Conservation (phyloP, 37 sponge, comb jelly and placozoan species). For the Ianthella basta region DNA sequence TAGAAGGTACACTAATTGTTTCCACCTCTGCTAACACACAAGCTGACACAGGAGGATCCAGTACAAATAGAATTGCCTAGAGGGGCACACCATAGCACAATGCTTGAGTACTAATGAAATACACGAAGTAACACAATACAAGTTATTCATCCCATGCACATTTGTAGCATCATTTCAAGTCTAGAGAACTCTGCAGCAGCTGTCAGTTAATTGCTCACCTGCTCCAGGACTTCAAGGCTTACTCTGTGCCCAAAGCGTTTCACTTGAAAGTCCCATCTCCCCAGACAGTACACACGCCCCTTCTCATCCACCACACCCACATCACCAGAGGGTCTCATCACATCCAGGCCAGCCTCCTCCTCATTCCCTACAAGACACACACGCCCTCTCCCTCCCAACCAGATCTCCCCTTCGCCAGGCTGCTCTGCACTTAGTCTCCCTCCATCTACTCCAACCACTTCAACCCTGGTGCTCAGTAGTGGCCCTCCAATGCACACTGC, state of each 20-base stretch:
- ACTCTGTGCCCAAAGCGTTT: slow-evolving; percentile 82
- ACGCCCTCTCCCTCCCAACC: slow-evolving; percentile 78
- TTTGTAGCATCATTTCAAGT: too few relatives aligned
- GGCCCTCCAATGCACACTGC: slow-evolving; percentile 75
- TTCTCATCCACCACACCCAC: slow-evolving; percentile 33
- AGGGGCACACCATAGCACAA: neutral
- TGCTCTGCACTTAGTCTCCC: neutral
- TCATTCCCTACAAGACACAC: slow-evolving; percentile 78
- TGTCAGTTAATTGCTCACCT: slow-evolving; percentile 59
- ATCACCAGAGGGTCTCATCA: slow-evolving; percentile 81
- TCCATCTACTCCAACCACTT: slow-evolving; percentile 47
- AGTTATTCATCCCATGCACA: too few relatives aligned
- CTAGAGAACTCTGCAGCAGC: too few relatives aligned
- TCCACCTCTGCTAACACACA: too few relatives aligned
- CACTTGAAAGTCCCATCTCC: slow-evolving; percentile 80
- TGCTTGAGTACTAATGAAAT: too few relatives aligned
- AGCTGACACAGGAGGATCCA: too few relatives aligned
- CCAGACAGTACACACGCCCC: slow-evolving; percentile 59
- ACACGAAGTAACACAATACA: too few relatives aligned
- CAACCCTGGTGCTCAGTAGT: slow-evolving; percentile 63
- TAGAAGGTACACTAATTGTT: neutral
- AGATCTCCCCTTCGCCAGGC: slow-evolving; percentile 62
- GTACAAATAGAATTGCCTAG: too few relatives aligned
- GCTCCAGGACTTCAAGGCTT: slow-evolving; percentile 68
- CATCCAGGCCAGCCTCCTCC: neutral